These are phyloP conservation scores for Tokudaia tokunoshimensis DNA, from an alignment of 2,797 vertebrate species.

Conservation along the genomic window DNA sequence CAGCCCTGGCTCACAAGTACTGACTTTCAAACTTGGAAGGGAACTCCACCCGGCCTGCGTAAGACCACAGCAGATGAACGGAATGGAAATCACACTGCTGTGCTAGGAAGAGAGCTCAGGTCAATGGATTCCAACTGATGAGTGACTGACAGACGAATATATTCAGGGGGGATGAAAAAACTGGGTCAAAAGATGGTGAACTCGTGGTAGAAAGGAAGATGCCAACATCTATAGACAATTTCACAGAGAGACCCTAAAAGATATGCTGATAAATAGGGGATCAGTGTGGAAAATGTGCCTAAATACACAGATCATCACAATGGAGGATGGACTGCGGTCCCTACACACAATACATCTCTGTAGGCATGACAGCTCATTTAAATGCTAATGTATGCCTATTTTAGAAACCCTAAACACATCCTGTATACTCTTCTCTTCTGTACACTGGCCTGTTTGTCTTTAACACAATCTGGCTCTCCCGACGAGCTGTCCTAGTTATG, in stretches of 20 bases:
- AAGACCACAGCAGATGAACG: background rate
- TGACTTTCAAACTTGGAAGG: background rate
- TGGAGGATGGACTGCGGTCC: background rate
- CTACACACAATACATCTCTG: background rate
- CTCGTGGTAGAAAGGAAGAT: background rate
- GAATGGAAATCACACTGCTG: background rate
- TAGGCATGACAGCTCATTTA: background rate
- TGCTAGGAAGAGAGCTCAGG: background rate
- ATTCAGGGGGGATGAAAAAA: background rate
- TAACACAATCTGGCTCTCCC: background rate
- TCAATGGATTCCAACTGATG: background rate
- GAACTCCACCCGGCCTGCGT: background rate
- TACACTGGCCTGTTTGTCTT: slow-evolving; percentile 14
- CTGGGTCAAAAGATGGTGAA: background rate
- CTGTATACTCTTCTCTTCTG: background rate
- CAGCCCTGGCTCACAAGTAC: background rate
- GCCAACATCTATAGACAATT: background rate
- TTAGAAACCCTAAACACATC: background rate
- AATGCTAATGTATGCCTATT: slow-evolving; percentile 45
- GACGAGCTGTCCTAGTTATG: background rate
- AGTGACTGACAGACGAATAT: background rate
- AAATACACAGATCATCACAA: background rate
- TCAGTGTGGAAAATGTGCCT: background rate
- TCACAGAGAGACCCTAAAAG: background rate
- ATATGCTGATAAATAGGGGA: background rate